These are phyloP conservation scores for Metaphire vulgaris DNA, from an alignment of 1,140 invertebrate species.

Conservation along the genomic window DNA sequence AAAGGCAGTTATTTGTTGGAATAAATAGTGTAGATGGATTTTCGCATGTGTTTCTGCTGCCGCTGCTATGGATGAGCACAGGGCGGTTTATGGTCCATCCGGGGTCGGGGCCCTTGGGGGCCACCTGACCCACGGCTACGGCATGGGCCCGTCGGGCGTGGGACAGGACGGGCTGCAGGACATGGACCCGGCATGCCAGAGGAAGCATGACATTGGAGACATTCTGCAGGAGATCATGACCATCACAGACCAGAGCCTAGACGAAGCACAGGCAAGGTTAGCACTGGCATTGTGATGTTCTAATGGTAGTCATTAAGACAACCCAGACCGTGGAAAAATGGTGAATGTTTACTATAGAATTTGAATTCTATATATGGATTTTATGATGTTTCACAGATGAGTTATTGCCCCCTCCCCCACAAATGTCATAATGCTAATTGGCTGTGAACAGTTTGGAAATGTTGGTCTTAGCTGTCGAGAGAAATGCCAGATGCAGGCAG, in stretches of 20 bases:
- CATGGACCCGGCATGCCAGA: conserved; percentile 11
- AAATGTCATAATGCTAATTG: no score
- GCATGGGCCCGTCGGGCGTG: neutral
- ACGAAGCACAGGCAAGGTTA: conserved; percentile 92
- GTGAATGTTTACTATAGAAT: no score
- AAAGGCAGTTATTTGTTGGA: neutral
- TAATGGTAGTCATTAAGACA: no score
- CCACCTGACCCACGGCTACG: neutral
- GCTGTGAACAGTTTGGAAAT: no score
- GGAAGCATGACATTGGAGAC: conserved; percentile 49
- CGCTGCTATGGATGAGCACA: neutral
- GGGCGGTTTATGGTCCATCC: neutral
- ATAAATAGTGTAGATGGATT: neutral
- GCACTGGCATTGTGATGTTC: no score
- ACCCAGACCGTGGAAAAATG: no score
- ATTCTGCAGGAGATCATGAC: conserved; percentile 96
- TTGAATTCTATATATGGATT: no score
- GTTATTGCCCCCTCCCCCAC: no score
- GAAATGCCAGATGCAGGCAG: no score
- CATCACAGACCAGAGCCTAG: conserved; percentile 94
- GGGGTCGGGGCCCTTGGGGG: neutral
- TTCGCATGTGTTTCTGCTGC: neutral
- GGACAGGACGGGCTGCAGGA: neutral
- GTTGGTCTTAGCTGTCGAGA: no score
- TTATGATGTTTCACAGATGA: no score